Base-by-base conservation (phyloP, 2,888 invertebrate genomes). In the Heteromurus nitidus region DNA sequence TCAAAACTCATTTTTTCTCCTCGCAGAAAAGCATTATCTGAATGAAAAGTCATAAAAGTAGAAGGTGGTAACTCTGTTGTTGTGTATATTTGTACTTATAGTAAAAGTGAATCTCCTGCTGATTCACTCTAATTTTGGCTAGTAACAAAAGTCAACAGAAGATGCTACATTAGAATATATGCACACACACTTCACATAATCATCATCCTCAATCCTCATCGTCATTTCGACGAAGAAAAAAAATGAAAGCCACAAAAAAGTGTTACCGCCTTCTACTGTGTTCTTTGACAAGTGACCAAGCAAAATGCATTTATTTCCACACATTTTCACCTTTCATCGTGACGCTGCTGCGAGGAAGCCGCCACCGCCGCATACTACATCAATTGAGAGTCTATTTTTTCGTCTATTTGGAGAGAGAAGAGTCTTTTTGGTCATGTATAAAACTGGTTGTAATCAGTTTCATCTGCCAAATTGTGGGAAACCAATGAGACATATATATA, bases 281-380 rank as follows among this genome's bases (percentile, higher is more conserved):
- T 50, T 60, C 20, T 64, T 73, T 73, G 73, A 73, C 73, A 73
- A 73, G 50, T 73, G 73, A 73, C 73, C 73, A 73, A 62, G 31
- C 44, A 44, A 28, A 72, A 72, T 72, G 30, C 53, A 50, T 68
- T 44, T 20, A 30, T 62, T 31, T 62, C 62, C 7, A 7, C 24
- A n/a, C 62, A 73, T 64, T 73, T 73, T 73, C 73, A 73, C 73
- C 73, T 73, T 64, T 73, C 58, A 42, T 70, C 64, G 53, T 64
- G 47, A 64, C 50, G 62, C 18, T 44, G 13, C 5, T 36, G 36
- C 50, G 24, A 73, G 73, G 73, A 73, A 73, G 62, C 73, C 53
- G 50, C 73, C 62, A 28, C 30, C 36, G 28, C 44, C 36, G 50
- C 5, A 16, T n/a, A 50, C 50, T n/a, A 50, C 20, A 3, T 50